A percentile compares a stretch with the other conserved stretches of the same genome.
These are phyloP conservation scores for Channallabes apus DNA, from an alignment of 2,797 vertebrate genomes.

Conservation along the genomic window DNA sequence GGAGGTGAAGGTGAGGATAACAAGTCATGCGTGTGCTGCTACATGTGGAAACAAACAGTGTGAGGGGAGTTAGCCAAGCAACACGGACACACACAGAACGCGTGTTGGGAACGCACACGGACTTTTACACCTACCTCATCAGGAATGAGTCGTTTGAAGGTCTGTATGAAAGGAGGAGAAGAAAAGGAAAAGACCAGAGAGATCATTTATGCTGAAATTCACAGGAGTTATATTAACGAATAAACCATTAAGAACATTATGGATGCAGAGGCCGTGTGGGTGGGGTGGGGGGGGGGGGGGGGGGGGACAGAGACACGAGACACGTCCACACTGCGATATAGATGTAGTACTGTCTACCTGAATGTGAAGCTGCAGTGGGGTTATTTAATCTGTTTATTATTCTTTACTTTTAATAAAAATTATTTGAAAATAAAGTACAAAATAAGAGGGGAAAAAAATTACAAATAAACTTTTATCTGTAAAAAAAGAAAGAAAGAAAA, in stretches of 20 bases:
- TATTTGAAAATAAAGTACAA: too few species aligned
- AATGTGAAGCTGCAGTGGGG: too few species aligned
- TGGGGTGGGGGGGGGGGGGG: too few species aligned
- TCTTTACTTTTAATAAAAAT: too few species aligned
- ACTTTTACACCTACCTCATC: slow-evolving; percentile 76
- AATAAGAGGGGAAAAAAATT: too few species aligned
- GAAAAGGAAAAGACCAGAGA: slow-evolving; percentile 35
- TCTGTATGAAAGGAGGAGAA: slow-evolving; percentile 61
- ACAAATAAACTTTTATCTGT: too few species aligned
- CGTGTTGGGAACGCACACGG: slow-evolving; percentile 26
- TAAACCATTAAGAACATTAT: not conserved
- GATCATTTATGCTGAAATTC: not conserved
- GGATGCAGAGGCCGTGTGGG: not conserved
- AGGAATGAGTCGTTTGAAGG: slow-evolving; percentile 79
- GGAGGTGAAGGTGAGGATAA: not conserved
- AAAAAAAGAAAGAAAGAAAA: too few species aligned
- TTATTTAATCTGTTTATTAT: too few species aligned
- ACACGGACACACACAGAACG: slow-evolving; percentile 21
- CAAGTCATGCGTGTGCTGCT: slow-evolving; percentile 1
- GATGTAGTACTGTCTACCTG: too few species aligned
- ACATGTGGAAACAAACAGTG: not conserved
- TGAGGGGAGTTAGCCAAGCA: slow-evolving; percentile 13
- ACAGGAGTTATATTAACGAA: slow-evolving; percentile 1
- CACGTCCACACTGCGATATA: too few species aligned
- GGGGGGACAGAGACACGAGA: too few species aligned